A percentile compares a stretch with the other conserved stretches of the same genome.
phyloP scores from a whole-genome alignment of 1,140 invertebrate species.

The Ceratitis capitata region DNA sequence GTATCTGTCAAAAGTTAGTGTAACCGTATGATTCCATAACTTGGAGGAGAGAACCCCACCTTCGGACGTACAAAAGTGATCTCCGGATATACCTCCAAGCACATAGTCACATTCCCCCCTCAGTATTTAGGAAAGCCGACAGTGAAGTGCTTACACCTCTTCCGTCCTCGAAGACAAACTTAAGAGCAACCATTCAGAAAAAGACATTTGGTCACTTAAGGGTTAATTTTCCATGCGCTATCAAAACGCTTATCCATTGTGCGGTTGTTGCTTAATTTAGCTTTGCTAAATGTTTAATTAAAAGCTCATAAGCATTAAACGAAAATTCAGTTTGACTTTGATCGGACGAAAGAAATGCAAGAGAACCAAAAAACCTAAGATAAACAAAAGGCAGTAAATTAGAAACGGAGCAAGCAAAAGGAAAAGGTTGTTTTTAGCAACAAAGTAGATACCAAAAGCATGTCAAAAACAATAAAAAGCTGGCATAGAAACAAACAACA shows the following conservation, averaged over 20 bases:
- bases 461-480: neutral
- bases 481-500: neutral
- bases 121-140: no score
- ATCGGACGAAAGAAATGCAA: neutral
- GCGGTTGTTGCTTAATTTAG: conserved; percentile 15
- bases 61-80: no score
- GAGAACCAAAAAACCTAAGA: neutral
- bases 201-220: neutral
- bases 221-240: neutral
- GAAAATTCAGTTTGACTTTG: conserved; percentile 23
- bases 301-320: conserved; percentile 32
- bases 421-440: neutral
- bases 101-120: no score
- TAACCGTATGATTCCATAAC: no score
- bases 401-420: neutral
- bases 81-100: no score
- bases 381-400: neutral
- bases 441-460: neutral
- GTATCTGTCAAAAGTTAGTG: no score
- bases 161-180: neutral
- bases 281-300: conserved; percentile 11
- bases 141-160: no score
- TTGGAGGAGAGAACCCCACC: no score
- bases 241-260: neutral
- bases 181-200: no score